Evolutionary conservation across 2,888 invertebrate species (phyloP), one percentile per base, ranked within the genome.

Genomic region (Acanthosepion pharaonis): DNA sequence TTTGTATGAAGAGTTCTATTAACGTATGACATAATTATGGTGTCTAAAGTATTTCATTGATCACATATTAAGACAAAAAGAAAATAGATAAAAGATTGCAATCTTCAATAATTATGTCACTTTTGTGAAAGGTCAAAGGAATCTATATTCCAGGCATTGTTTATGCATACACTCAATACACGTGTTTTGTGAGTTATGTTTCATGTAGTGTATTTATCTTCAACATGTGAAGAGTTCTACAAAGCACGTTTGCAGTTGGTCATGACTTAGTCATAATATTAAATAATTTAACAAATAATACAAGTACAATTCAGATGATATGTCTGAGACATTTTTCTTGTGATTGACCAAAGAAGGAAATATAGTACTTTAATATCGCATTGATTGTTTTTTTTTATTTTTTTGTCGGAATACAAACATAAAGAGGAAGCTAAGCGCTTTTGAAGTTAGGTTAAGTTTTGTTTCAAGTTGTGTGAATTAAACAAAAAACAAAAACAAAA

Each of bases 121-220:
- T 15, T n/a, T 78, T 78, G 28, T 33, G 78, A 78, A 78, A n/a
- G n/a, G n/a, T 78, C 4, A 78, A 78, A 78, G 11, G 2, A 78
- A 33, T 78, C 78, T 78, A 78, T 78, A n/a, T 78, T n/a, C 0
- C 18, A 78, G 15, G n/a, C 78, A 78, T n/a, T 78, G 78, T 78
- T 78, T n/a, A 78, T n/a, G 78, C n/a, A n/a, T n/a, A 78, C 15
- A n/a, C 18, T 23, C 15, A 78, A 78, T 78, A 78, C 78, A 78
- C 78, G 78, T 78, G 78, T 78, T 78, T 78, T 33, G 78, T 78
- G 78, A 78, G 78, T 78, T 78, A n/a, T n/a, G 78, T 78, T 78
- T 78, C 3, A 78, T 78, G 33, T 78, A 78, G 78, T 18, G 33
- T 78, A 78, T 78, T n/a, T 78, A 78, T n/a, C 78, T 78, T 78